Evolutionary conservation across 2,888 invertebrate genomes (phyloP), one percentile per base, ranked within the genome.

Genomic region (Dexiosoma caninum): DNA sequence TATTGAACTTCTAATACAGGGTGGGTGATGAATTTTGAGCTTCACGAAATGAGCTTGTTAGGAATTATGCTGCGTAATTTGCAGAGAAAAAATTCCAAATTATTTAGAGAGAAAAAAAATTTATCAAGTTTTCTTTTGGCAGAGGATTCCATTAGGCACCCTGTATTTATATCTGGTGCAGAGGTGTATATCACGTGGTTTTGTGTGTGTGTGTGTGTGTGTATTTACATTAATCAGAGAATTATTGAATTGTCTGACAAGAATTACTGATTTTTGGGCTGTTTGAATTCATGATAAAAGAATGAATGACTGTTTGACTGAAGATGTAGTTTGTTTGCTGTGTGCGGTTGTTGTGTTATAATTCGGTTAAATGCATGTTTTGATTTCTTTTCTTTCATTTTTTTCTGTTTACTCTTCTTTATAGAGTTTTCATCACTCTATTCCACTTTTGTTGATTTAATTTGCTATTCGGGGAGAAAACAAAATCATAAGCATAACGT

Each of bases 401-500:
- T 30, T 44, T 44, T 37, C 14, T 4, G 27, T 27, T 3, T 3
- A 27, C 6, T 27, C 3, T 27, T 27, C 6, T 27, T 27, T 27
- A 27, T 27, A 3, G 10, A 8, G 12, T 14, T 69, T 62, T 1
- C 10, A 12, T 53, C 10, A 53, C 27, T n/a, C 10, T 30, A 23
- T 30, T 44, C 5, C 19, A 10, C 4, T 23, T 53, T 57, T 21
- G 9, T n/a, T 27, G 6, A 14, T 6, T 5, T 57, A 27, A 23
- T 16, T 44, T 32, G 9, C 46, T 30, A 8, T 37, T 64, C 55
- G 49, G 21, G 57, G 51, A 19, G 59, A 23, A 74, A 69, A 74
- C 49, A 49, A 55, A 74, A 55, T 55, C 60, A 57, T 60, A 67
- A 51, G n/a, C 60, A 67, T 70, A 57, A 71, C 78, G 75, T 79